These are phyloP conservation scores for Pitangus sulphuratus DNA, from an alignment of 2,797 vertebrate genomes.

Conservation along the genomic window DNA sequence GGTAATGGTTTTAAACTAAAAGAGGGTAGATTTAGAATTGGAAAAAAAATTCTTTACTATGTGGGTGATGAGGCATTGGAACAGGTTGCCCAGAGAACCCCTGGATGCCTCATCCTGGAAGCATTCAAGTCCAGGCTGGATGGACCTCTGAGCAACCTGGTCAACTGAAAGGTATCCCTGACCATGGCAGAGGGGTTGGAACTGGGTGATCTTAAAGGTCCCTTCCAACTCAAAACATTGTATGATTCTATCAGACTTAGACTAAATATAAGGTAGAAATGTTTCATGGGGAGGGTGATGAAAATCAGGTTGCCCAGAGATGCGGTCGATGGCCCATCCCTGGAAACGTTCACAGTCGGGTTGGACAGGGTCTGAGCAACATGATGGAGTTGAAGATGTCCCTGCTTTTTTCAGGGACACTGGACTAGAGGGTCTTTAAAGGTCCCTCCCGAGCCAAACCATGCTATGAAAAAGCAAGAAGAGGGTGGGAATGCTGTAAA, in stretches of 20 bases:
- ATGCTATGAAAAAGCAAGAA: not conserved
- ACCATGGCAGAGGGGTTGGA: fast-evolving
- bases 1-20: not conserved
- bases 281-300: fast-evolving
- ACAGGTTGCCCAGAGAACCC: not conserved
- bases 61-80: not conserved
- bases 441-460: not conserved
- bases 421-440: not conserved
- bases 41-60: not conserved
- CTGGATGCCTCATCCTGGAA: not conserved
- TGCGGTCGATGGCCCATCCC: not conserved
- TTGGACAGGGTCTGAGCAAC: not conserved
- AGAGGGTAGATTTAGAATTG: not conserved
- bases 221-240: not conserved
- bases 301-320: not conserved
- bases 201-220: not conserved
- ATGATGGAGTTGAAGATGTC: not conserved
- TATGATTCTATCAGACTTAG: not conserved
- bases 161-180: not conserved
- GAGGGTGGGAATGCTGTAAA: not conserved
- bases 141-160: not conserved
- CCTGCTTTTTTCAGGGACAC: fast-evolving
- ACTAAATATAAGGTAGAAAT: not conserved
- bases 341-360: not conserved
- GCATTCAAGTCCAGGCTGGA: not conserved